A percentile compares a stretch with the other conserved stretches of the same genome.
These are phyloP conservation scores for Heliconius himera DNA, from an alignment of 1,140 invertebrate species.

Conservation along the genomic window DNA sequence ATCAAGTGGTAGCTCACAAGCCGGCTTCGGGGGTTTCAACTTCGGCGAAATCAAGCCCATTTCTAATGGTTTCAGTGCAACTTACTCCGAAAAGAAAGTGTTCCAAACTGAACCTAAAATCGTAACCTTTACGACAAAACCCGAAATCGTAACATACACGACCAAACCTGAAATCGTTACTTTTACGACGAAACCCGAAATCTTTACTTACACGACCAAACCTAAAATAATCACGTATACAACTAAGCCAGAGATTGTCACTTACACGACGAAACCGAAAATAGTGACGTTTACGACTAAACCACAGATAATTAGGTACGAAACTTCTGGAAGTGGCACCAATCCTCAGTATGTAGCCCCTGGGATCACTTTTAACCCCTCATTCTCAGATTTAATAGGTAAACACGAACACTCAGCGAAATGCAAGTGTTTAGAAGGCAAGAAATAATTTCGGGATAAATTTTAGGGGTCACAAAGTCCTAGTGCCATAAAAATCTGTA, in stretches of 20 bases:
- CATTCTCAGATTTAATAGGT: constrained; percentile 58
- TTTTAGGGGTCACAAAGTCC: constrained; percentile 33
- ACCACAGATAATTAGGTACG: constrained; percentile 63
- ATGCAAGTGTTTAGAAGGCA: constrained; percentile 69
- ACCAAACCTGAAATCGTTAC: constrained; percentile 64
- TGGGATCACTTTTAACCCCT: constrained; percentile 61
- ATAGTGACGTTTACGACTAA: constrained; percentile 55
- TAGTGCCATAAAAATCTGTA: constrained; percentile 59
- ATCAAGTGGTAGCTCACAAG: constrained; percentile 17
- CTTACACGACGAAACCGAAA: constrained; percentile 54
- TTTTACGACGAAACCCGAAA: constrained; percentile 64
- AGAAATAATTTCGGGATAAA: constrained; percentile 50
- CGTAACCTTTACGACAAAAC: constrained; percentile 56
- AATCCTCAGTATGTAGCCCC: constrained; percentile 69
- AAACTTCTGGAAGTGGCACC: constrained; percentile 67
- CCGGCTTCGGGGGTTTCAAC: constrained; percentile 40
- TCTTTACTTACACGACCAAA: constrained; percentile 67
- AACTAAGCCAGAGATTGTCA: constrained; percentile 60
- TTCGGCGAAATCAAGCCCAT: constrained; percentile 56
- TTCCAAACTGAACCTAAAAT: constrained; percentile 66
- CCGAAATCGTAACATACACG: constrained; percentile 58
- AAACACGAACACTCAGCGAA: constrained; percentile 59
- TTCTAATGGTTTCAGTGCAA: constrained; percentile 58
- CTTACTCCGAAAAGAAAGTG: constrained; percentile 65
- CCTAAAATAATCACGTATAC: constrained; percentile 64